Conservation (phyloP, 2,113 vertebrate genomes). For the Crotalus helleri region DNA sequence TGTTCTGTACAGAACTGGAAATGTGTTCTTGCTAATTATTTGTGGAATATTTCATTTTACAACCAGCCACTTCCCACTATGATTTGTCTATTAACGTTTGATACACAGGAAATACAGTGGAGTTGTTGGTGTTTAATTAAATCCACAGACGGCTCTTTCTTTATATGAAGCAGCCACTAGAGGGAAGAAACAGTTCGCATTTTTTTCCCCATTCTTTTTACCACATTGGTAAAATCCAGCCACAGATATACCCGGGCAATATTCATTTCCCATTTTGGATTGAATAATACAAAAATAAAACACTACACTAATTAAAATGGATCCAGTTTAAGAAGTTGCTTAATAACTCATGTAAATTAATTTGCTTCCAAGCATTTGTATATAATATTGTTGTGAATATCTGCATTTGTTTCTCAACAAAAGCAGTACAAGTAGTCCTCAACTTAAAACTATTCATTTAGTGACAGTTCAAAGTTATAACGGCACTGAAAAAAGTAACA, state of each 20-base stretch:
- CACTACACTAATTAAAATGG: background rate
- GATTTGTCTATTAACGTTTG: background rate
- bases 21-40: background rate
- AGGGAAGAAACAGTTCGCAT: background rate
- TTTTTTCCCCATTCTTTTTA: background rate
- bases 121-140: background rate
- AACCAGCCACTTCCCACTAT: background rate
- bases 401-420: too few relatives aligned
- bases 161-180: constrained; percentile 12
- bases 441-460: background rate
- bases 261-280: background rate
- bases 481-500: background rate
- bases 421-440: background rate
- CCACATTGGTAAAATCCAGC: background rate
- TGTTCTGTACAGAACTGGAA: too few relatives aligned
- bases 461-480: background rate
- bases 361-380: background rate
- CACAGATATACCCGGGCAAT: background rate
- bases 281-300: background rate
- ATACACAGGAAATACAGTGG: background rate
- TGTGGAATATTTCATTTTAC: background rate
- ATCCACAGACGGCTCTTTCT: background rate
- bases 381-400: background rate
- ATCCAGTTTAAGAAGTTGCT: background rate
- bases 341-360: background rate